phyloP scores from a whole-genome alignment of 2,888 invertebrate species.

The Cheilosia soror region DNA sequence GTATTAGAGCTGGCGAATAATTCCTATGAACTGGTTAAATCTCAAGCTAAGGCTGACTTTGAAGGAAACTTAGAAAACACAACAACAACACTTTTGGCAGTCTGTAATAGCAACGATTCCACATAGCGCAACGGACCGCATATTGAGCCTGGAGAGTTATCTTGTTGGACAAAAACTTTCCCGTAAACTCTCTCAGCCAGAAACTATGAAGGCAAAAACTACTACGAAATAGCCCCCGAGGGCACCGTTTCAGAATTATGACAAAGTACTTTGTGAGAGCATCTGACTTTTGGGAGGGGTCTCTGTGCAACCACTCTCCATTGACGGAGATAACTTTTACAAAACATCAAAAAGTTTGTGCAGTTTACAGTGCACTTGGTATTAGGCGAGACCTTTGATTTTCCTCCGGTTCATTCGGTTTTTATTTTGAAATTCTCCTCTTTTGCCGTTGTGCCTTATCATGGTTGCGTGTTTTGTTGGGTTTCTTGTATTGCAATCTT shows the following conservation, averaged over 20 bases:
- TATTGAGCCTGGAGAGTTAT: conserved; percentile 50
- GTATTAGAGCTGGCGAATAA: neutral
- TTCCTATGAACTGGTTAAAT: conserved; percentile 25
- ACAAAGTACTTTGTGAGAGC: conserved; percentile 65
- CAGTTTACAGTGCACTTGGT: conserved; percentile 70
- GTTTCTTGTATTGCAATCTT: too few species aligned
- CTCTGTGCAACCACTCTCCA: neutral
- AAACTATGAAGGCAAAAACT: conserved; percentile 49
- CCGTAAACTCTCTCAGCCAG: conserved; percentile 39
- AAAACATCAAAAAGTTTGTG: conserved; percentile 62
- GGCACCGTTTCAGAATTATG: conserved; percentile 67
- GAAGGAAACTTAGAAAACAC: conserved; percentile 27
- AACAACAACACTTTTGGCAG: conserved; percentile 24
- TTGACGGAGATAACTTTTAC: conserved; percentile 55
- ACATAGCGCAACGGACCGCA: conserved; percentile 39
- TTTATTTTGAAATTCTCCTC: neutral
- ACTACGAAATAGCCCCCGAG: conserved; percentile 56
- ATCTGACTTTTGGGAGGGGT: conserved; percentile 27
- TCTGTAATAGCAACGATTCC: conserved; percentile 38
- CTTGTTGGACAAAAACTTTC: conserved; percentile 58
- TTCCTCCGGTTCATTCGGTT: conserved; percentile 11
- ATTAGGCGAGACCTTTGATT: conserved; percentile 58
- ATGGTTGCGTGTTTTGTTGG: too few species aligned
- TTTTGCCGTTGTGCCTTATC: too few species aligned
- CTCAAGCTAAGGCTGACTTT: conserved; percentile 36